These are phyloP conservation scores for Drosophila infuscata DNA, from an alignment of 2,888 invertebrate species.

Conservation along the genomic window DNA sequence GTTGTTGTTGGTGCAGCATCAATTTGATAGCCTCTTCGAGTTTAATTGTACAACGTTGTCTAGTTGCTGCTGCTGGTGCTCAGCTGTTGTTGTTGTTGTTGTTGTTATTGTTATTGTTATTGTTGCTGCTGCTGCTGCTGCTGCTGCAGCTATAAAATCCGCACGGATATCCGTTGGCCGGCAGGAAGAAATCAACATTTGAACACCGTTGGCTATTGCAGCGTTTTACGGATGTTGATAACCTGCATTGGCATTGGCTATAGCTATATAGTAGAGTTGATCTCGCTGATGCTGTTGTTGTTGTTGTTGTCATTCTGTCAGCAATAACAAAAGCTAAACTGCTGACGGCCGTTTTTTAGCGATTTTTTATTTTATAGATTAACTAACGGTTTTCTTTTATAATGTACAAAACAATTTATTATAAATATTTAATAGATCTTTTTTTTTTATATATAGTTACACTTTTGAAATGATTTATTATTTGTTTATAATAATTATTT, in stretches of 20 bases:
- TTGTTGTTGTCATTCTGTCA: slow-evolving; percentile 65
- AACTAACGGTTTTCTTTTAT: slow-evolving; percentile 8
- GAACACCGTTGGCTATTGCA: slow-evolving; percentile 75
- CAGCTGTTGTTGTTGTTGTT: slow-evolving; percentile 16
- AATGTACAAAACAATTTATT: slow-evolving; percentile 4
- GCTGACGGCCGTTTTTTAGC: slow-evolving; percentile 54
- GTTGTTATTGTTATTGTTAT: slow-evolving; percentile 17
- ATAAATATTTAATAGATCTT: not conserved
- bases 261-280: slow-evolving; percentile 54
- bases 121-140: slow-evolving; percentile 35
- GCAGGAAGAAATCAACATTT: slow-evolving; percentile 83
- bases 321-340: slow-evolving; percentile 40
- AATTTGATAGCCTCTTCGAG: slow-evolving; percentile 76
- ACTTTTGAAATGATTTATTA: not conserved
- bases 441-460: not conserved
- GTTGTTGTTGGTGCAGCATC: slow-evolving; percentile 59
- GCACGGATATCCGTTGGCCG: slow-evolving; percentile 82
- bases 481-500: not conserved
- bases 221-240: slow-evolving; percentile 77
- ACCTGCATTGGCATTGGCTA: slow-evolving; percentile 69
- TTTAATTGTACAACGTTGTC: slow-evolving; percentile 66
- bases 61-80: slow-evolving; percentile 30
- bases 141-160: slow-evolving; percentile 72
- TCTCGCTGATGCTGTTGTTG: slow-evolving; percentile 42
- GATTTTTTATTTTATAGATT: slow-evolving; percentile 9